Conservation (phyloP, 2,113 vertebrate genomes). For the Vicugna pacos region DNA sequence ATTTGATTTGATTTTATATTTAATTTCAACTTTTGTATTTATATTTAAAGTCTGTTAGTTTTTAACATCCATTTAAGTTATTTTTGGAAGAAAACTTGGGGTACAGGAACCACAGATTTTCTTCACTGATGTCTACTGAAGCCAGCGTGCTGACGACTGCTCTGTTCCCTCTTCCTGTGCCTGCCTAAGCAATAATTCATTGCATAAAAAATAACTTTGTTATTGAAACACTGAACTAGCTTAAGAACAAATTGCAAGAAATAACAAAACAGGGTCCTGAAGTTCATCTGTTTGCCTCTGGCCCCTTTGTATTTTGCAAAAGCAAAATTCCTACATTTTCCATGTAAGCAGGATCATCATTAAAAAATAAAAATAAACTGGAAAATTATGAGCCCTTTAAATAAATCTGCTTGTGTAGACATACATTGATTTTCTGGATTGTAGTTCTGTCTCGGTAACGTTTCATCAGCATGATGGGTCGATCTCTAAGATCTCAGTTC, state of each 20-base stretch:
- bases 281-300: not conserved
- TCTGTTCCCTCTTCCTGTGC: not conserved
- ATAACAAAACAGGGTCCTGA: not conserved
- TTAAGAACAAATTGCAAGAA: not conserved
- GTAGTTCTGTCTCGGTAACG: not conserved
- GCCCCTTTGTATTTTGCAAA: not conserved
- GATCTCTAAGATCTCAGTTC: not conserved
- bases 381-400: not conserved
- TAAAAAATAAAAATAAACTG: not conserved
- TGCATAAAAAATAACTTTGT: not conserved
- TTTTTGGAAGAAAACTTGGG: not conserved
- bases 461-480: not conserved
- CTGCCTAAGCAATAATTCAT: not conserved
- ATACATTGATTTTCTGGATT: not conserved
- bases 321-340: not conserved
- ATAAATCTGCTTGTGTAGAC: not conserved
- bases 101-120: not conserved
- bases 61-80: not conserved
- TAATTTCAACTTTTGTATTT: not conserved
- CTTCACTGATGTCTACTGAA: not conserved
- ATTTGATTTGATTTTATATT: not conserved
- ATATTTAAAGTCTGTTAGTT: not conserved
- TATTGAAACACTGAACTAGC: not conserved
- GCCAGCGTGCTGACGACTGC: not conserved
- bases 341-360: not conserved